Percentiles rank a stretch among this genome's conserved stretches.
Evolutionary conservation across 1,140 invertebrate genomes (phyloP).

Genomic region (Neuroterus valhalla): DNA sequence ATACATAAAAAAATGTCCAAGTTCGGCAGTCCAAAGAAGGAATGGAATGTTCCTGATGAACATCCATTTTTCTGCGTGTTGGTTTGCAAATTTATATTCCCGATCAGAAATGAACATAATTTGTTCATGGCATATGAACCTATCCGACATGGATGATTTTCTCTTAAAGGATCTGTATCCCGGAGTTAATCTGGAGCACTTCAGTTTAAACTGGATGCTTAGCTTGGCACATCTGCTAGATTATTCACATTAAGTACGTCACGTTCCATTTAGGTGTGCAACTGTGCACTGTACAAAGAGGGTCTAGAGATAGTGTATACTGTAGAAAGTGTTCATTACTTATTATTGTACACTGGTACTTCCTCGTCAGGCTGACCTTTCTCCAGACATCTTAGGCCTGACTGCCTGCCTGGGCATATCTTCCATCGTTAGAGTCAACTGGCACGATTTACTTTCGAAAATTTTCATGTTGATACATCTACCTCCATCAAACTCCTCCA

Average conservation of each 20-base stretch:
- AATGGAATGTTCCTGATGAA: too few species aligned
- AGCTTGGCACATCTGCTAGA: not conserved
- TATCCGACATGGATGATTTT: too few species aligned
- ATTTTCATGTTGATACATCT: not conserved
- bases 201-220: not conserved
- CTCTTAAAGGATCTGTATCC: too few species aligned
- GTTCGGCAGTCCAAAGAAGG: too few species aligned
- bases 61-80: too few species aligned
- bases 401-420: conserved; percentile 32
- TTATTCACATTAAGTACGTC: conserved; percentile 50
- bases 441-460: conserved; percentile 51
- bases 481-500: not conserved
- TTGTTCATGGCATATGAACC: too few species aligned
- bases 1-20: too few species aligned
- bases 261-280: conserved; percentile 62
- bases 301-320: conserved; percentile 50
- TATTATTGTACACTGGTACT: conserved; percentile 62
- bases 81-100: too few species aligned
- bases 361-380: conserved; percentile 68
- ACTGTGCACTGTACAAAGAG: conserved; percentile 41
- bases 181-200: too few species aligned
- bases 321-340: conserved; percentile 66
- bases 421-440: conserved; percentile 43
- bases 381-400: conserved; percentile 54
- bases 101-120: too few species aligned